Conservation (phyloP, 2,113 vertebrate genomes). For the Phasianus colchicus region DNA sequence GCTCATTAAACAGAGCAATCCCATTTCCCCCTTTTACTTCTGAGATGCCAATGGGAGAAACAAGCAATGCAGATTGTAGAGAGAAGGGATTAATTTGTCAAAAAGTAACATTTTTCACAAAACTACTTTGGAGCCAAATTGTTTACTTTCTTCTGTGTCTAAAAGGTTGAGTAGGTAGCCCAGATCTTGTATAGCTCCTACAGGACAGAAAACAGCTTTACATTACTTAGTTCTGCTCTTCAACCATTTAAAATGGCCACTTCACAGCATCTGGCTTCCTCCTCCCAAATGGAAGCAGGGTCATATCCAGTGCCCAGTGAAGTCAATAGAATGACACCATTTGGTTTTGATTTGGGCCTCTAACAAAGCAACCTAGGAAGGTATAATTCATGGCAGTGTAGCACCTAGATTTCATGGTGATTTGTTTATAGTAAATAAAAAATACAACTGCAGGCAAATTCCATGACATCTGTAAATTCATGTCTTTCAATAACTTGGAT, state of each 20-base stretch:
- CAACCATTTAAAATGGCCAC: not conserved
- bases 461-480: not conserved
- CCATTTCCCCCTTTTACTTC: not conserved
- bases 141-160: not conserved
- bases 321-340: not conserved
- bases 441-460: not conserved
- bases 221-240: not conserved
- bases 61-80: not conserved
- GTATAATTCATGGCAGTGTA: not conserved
- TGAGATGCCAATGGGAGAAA: not conserved
- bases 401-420: not conserved
- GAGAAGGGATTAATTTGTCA: not conserved
- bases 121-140: not conserved
- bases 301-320: not conserved
- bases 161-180: not conserved
- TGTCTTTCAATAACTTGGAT: not conserved
- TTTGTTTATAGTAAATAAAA: not conserved
- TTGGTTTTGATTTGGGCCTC: not conserved
- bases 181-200: not conserved
- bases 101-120: not conserved
- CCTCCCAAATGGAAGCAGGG: not conserved
- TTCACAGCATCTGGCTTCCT: not conserved
- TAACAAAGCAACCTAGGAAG: not conserved
- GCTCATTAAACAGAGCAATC: slow-evolving; percentile 25
- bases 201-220: not conserved